Base-by-base conservation (phyloP, 1,140 invertebrate species). In the Hyles vespertilio region DNA sequence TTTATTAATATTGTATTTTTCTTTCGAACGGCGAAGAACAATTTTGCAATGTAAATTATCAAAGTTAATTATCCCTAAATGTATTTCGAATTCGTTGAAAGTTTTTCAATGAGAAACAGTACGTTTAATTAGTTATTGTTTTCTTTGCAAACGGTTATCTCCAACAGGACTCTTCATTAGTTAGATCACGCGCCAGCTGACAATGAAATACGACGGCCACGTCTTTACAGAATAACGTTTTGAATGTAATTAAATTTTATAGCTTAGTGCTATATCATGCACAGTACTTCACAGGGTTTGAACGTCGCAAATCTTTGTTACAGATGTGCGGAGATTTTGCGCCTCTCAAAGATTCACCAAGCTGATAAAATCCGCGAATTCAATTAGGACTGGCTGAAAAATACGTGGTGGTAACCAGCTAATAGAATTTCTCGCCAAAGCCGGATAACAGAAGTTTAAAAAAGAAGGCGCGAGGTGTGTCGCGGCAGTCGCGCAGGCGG, bases 401-500 rank as follows among this genome's bases (percentile, higher is more conserved):
- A 69, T 44, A 58, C 8, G 50, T 36, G 46, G 36, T 62, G 36
- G 53, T 44, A 50, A 32, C 33, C 34, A 54, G 2, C 32, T 33
- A 47, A 62, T 22, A 52, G 33, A 11, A 44, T 44, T 54, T 54
- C 11, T 22, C 11, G 43, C 7, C 45, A 54, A 54, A 58, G 33
- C 6, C 36, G 53, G 48, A 51, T 22, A 56, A 40, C 1, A 32
- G 69, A 68, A 54, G 7, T 11, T 11, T 55, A 54, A 3, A 51
- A 55, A 58, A 40, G 36, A 8, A 40, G 5, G 22, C 40, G 44
- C 44, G 56, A 12, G 36, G 36, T 40, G 51, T 8, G 54, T 54
- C 40, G 58, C 63, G 63, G 63, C 58, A 50, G 58, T 82, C 78
- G 77, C 79, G 71, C 43, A 70, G 61, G 82, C 75, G 77, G 77